Conservation (phyloP, 2,888 invertebrate species). For the Volucella inanis region DNA sequence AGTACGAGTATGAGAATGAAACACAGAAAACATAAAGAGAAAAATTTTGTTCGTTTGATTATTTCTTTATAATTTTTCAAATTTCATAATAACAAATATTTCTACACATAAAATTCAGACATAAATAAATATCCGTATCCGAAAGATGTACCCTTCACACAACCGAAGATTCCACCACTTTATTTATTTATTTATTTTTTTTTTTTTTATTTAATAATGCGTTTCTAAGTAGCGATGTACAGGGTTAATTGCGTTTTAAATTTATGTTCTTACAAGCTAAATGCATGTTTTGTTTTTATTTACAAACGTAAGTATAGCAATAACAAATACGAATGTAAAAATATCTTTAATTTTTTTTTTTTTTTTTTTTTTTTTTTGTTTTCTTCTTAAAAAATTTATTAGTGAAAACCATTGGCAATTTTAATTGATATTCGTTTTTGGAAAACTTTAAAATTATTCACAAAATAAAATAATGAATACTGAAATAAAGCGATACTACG, state of each 20-base stretch:
- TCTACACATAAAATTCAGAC: constrained; percentile 17
- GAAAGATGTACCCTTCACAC: constrained; percentile 63
- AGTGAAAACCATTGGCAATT: constrained; percentile 39
- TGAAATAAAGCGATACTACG: constrained; percentile 47
- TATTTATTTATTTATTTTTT: neutral
- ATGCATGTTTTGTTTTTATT: constrained; percentile 28
- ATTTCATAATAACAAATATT: constrained; percentile 16
- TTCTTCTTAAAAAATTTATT: neutral
- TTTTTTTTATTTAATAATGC: constrained; percentile 4
- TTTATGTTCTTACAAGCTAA: constrained; percentile 3
- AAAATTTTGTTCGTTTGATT: constrained; percentile 26
- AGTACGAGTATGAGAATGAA: constrained; percentile 59
- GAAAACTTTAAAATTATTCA: constrained; percentile 49
- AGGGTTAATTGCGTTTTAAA: neutral
- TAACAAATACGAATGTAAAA: too few species aligned
- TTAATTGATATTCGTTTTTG: constrained; percentile 24
- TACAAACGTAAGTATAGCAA: constrained; percentile 13
- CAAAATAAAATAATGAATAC: constrained; percentile 52
- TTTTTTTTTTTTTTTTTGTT: too few species aligned
- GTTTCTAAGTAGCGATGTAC: constrained; percentile 12
- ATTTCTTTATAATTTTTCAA: constrained; percentile 7
- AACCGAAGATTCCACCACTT: constrained; percentile 59
- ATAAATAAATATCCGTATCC: constrained; percentile 20
- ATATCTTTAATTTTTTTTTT: too few species aligned
- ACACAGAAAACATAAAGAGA: constrained; percentile 57